A percentile compares a stretch with the other conserved stretches of the same genome.
phyloP scores from a whole-genome alignment of 2,797 vertebrate genomes.

The Argya squamiceps region DNA sequence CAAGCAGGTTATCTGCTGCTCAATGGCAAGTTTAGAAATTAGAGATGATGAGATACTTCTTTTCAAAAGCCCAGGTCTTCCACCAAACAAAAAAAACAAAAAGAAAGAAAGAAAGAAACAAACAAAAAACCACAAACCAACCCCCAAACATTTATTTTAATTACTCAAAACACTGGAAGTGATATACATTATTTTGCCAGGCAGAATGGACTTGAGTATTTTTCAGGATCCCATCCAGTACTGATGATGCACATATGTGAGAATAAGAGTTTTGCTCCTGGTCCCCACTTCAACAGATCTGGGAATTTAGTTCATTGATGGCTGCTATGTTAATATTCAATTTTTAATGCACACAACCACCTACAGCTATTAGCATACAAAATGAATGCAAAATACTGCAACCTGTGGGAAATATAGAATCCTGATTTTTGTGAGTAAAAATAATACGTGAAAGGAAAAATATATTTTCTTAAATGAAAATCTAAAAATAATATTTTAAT shows the following conservation, averaged over 20 bases:
- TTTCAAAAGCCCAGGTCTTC: not conserved
- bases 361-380: not conserved
- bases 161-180: not conserved
- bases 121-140: not conserved
- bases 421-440: not conserved
- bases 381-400: not conserved
- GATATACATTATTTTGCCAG: accelerated
- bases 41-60: not conserved
- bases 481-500: not conserved
- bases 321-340: not conserved
- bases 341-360: not conserved
- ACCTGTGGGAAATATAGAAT: not conserved
- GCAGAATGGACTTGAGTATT: not conserved
- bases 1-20: not conserved
- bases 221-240: not conserved
- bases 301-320: not conserved
- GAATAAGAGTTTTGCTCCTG: not conserved
- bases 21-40: not conserved
- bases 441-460: not conserved
- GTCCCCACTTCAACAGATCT: not conserved
- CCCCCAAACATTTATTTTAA: not conserved
- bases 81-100: too few species aligned
- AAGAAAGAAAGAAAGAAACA: too few species aligned
- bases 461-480: not conserved
- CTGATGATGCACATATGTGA: not conserved